Conservation (phyloP, 2,797 vertebrate species). For the Sparus aurata region DNA sequence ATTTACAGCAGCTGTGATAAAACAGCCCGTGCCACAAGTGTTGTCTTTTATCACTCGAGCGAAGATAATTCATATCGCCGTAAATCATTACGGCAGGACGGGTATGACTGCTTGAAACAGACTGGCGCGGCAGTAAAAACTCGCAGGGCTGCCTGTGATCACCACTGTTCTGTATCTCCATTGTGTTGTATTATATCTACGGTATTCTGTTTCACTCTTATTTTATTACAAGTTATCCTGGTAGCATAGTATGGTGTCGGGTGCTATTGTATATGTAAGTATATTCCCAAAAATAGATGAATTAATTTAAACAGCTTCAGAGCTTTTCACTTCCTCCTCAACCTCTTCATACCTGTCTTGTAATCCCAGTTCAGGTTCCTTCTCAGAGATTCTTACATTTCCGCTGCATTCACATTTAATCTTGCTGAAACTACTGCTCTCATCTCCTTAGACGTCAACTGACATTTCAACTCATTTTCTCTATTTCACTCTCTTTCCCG, state of each 20-base stretch:
- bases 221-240: not conserved
- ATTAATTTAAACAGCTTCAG: not conserved
- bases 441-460: not conserved
- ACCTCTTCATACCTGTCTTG: not conserved
- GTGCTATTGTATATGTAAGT: not conserved
- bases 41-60: constrained; percentile 38
- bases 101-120: constrained; percentile 9
- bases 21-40: constrained; percentile 6
- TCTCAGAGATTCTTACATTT: not conserved
- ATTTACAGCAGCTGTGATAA: constrained; percentile 47
- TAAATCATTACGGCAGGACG: constrained; percentile 38
- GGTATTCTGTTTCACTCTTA: not conserved
- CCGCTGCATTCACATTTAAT: too few relatives aligned
- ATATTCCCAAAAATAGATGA: not conserved
- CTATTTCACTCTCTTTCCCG: too few relatives aligned
- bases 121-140: not conserved
- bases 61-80: constrained; percentile 28
- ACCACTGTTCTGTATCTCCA: not conserved
- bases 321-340: not conserved
- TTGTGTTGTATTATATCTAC: not conserved
- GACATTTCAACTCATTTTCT: not conserved
- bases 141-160: not conserved
- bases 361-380: not conserved
- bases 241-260: too few relatives aligned
- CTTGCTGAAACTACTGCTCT: not conserved